A percentile compares a stretch with the other conserved stretches of the same genome.
phyloP scores from a whole-genome alignment of 2,113 vertebrate genomes.

The Phyllostomus discolor region DNA sequence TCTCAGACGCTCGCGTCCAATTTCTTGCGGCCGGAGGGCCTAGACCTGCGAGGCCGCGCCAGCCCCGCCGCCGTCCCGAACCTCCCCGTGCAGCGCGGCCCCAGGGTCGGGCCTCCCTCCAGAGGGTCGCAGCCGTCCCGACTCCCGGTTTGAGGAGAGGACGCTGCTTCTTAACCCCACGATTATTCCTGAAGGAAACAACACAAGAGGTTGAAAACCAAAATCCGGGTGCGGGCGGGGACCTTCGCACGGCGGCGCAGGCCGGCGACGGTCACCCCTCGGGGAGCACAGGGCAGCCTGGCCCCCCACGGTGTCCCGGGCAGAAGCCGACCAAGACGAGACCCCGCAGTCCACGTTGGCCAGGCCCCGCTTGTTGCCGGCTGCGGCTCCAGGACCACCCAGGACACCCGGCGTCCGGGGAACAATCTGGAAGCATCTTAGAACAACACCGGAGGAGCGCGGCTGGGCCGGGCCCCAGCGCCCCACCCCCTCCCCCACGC shows the following conservation, averaged over 20 bases:
- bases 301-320: background rate
- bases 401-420: conserved; percentile 9
- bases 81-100: background rate
- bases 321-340: background rate
- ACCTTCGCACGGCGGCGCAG: background rate
- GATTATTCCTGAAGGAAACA: background rate
- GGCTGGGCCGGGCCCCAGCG: background rate
- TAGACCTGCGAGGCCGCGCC: background rate
- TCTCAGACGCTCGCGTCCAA: background rate
- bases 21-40: background rate
- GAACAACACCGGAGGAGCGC: background rate
- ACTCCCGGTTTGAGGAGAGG: background rate
- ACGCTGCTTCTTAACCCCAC: background rate
- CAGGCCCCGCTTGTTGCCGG: background rate
- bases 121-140: background rate
- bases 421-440: conserved; percentile 36
- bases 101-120: background rate
- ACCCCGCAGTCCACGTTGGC: background rate
- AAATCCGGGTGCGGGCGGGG: background rate
- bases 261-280: background rate
- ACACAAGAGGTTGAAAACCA: background rate
- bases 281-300: conserved; percentile 22
- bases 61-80: background rate
- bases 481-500: background rate
- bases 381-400: conserved; percentile 56